A percentile compares a stretch with the other conserved stretches of the same genome.
These are phyloP conservation scores for Saccostrea glomerata DNA, from an alignment of 1,140 invertebrate genomes.

Conservation along the genomic window DNA sequence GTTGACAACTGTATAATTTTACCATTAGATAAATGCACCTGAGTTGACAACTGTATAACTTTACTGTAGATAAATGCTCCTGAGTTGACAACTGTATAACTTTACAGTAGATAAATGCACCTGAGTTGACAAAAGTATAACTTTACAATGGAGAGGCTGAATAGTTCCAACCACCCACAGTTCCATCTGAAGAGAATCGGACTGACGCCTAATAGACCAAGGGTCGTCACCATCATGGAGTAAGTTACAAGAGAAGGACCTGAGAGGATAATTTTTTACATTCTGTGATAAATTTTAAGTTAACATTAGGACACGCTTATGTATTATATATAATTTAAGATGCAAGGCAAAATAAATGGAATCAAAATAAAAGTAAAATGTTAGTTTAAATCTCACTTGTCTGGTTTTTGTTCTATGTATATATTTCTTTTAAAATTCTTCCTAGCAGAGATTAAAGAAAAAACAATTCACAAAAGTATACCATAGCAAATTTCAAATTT, in stretches of 20 bases:
- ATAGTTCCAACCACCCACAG: background rate
- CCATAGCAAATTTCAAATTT: too few species aligned
- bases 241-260: background rate
- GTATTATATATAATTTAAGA: too few species aligned
- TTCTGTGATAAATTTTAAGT: too few species aligned
- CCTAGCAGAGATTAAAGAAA: too few species aligned
- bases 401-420: too few species aligned
- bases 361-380: too few species aligned
- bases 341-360: too few species aligned
- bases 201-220: constrained; percentile 34
- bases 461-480: too few species aligned
- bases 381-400: too few species aligned
- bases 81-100: background rate
- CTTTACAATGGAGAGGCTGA: background rate
- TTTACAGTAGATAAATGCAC: background rate
- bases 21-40: background rate
- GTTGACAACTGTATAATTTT: background rate
- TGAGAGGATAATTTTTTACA: too few species aligned
- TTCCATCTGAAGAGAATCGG: constrained; percentile 53
- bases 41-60: background rate
- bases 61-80: background rate
- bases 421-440: too few species aligned
- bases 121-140: background rate
- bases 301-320: too few species aligned
- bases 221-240: constrained; percentile 50